phyloP scores from a whole-genome alignment of 2,888 invertebrate species.

The Lycaena phlaeas region DNA sequence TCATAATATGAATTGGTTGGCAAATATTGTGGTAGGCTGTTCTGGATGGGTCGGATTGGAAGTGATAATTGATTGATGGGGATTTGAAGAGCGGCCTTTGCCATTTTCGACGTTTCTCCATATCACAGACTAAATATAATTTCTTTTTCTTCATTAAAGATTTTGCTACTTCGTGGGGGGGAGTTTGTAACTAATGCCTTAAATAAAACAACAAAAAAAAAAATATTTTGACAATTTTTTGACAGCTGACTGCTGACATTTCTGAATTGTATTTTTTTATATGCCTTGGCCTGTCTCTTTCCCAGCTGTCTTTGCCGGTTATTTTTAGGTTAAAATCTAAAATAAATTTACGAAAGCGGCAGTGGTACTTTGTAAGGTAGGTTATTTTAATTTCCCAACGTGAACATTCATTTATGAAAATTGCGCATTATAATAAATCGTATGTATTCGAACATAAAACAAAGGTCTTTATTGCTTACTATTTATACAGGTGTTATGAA shows the following conservation, averaged over 20 bases:
- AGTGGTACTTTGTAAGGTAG: slow-evolving; percentile 49
- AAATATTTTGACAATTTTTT: neutral
- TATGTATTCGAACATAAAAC: slow-evolving; percentile 28
- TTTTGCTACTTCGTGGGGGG: too few relatives aligned
- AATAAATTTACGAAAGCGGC: slow-evolving; percentile 66
- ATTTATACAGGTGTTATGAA: slow-evolving; percentile 68
- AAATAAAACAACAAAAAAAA: too few relatives aligned
- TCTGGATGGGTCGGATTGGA: too few relatives aligned
- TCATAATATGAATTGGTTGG: too few relatives aligned
- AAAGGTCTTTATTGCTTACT: slow-evolving; percentile 43
- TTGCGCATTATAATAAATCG: slow-evolving; percentile 44
- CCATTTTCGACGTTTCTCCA: too few relatives aligned
- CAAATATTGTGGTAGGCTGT: too few relatives aligned
- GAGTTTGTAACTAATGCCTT: too few relatives aligned
- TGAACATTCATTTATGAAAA: slow-evolving; percentile 52
- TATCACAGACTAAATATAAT: too few relatives aligned
- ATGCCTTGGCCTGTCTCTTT: slow-evolving; percentile 30
- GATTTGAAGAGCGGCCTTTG: too few relatives aligned
- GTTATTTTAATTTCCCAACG: slow-evolving; percentile 65
- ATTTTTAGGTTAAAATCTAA: slow-evolving; percentile 71
- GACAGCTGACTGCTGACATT: neutral
- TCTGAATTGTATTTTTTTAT: slow-evolving; percentile 4
- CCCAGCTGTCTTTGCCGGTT: slow-evolving; percentile 68
- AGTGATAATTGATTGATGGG: too few relatives aligned
- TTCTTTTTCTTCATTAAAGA: too few relatives aligned